Base-by-base conservation (phyloP, 2,113 vertebrate genomes). In the Rhinolophus ferrumequinum region DNA sequence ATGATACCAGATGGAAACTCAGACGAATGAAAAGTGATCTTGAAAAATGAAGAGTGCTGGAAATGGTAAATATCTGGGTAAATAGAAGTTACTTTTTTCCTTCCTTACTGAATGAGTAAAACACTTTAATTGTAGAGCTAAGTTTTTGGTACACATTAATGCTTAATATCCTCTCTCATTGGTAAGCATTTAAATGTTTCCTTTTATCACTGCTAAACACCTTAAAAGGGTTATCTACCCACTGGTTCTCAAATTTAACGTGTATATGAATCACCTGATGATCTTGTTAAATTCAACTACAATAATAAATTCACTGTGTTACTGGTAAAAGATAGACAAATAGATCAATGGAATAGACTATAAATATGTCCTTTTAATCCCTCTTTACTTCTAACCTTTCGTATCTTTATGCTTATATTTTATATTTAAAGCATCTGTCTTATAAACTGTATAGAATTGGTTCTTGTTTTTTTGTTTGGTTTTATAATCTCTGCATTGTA, bases 401-500 rank as follows among this genome's bases (percentile, higher is more conserved):
- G 1, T 56, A 38, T 12, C 33, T 90, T 81, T 93, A 35, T 21
- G 77, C 9, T 76, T 76, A 66, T 54, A 50, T 47, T 73, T 67
- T 56, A 81, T 41, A 50, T 24, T 38, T 92, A 84, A 94, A 84
- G 8, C 72, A 47, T 62, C 2, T 89, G 38, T 92, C 33, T 88
- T 67, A 62, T 44, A 64, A 94, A 64, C 22, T 82, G 3, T 69
- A 56, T 60, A 54, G 22, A 38, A 11, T 54, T 88, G 16, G 9
- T 79, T 90, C 54, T 73, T 95, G 1, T 67, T 21, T 38, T 92
- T 88, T 64, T 35, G 84, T 41, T 50, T 12, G 64, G 26, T 70
- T 92, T 93, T 12, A 87, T 70, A 82, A 96, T 86, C 38, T 96
- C 50, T 96, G 69, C 10, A 22, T 97, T 62, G 77, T 47, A 93